Percentiles rank a stretch among this genome's conserved stretches.
Evolutionary conservation across 2,797 vertebrate species (phyloP).

Genomic region (Pseudochirops corinnae): DNA sequence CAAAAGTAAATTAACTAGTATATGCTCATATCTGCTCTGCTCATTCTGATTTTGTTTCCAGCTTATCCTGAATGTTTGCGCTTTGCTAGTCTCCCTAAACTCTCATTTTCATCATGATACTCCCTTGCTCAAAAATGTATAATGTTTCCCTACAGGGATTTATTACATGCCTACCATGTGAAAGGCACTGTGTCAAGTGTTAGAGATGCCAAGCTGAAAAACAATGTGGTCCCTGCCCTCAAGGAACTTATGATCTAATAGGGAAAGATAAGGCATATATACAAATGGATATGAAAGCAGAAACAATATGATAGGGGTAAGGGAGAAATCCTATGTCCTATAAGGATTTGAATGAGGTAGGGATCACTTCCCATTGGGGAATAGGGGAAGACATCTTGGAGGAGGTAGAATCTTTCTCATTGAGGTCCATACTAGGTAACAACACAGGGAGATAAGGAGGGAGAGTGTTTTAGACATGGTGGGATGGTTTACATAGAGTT

Average conservation of each 20-base stretch:
- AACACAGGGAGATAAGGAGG: not conserved
- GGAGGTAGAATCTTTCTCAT: not conserved
- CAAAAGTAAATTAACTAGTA: conserved; percentile 27
- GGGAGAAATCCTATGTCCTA: not conserved
- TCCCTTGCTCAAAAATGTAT: conserved; percentile 19
- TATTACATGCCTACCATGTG: not conserved
- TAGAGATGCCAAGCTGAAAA: not conserved
- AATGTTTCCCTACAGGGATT: not conserved
- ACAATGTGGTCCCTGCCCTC: not conserved
- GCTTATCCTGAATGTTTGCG: not conserved
- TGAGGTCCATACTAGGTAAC: not conserved
- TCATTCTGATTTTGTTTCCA: not conserved
- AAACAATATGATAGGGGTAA: not conserved
- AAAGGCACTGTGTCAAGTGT: not conserved
- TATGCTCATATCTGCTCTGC: not conserved
- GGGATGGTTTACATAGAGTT: not conserved
- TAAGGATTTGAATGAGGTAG: not conserved
- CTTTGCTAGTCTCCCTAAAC: conserved; percentile 31
- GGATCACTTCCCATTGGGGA: not conserved
- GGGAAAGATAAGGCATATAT: not conserved
- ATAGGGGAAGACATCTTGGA: not conserved
- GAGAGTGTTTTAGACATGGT: not conserved
- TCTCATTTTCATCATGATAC: not conserved
- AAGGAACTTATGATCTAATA: not conserved
- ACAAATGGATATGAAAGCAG: not conserved